phyloP scores from a whole-genome alignment of 2,113 vertebrate species.

The Oncorhynchus kisutch region DNA sequence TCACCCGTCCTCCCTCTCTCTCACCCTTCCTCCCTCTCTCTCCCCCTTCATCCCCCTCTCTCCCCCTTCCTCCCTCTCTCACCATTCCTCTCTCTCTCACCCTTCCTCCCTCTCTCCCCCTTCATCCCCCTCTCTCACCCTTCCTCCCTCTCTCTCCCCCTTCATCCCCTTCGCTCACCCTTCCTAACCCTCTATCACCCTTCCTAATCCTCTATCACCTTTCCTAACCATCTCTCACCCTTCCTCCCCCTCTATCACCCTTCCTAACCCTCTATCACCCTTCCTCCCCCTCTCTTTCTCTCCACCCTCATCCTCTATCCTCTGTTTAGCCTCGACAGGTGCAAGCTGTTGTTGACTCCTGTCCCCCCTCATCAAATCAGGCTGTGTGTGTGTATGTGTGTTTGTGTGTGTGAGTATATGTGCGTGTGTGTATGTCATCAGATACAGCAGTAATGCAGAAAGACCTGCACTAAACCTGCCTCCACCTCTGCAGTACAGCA shows the following conservation, averaged over 20 bases:
- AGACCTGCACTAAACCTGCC: conserved; percentile 48
- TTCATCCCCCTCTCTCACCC: accelerated
- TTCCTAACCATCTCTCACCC: too few relatives aligned
- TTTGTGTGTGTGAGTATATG: neutral
- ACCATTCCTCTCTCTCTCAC: too few relatives aligned
- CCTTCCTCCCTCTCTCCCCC: neutral
- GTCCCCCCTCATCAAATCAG: conserved; percentile 18
- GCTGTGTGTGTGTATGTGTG: neutral
- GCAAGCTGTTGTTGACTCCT: conserved; percentile 9
- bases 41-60: accelerated
- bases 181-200: too few relatives aligned
- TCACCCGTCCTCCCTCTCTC: too few relatives aligned
- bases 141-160: neutral
- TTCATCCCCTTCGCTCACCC: too few relatives aligned
- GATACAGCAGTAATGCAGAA: conserved; percentile 16
- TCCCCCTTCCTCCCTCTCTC: too few relatives aligned
- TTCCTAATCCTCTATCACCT: too few relatives aligned
- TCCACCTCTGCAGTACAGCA: conserved; percentile 33
- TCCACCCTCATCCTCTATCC: neutral
- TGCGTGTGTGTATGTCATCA: conserved; percentile 14
- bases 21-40: too few relatives aligned
- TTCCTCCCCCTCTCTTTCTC: neutral
- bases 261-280: too few relatives aligned
- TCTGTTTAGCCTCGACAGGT: conserved; percentile 26
- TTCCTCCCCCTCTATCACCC: too few relatives aligned